phyloP scores from a whole-genome alignment of 2,888 invertebrate species.

The Apodemia hepburni region DNA sequence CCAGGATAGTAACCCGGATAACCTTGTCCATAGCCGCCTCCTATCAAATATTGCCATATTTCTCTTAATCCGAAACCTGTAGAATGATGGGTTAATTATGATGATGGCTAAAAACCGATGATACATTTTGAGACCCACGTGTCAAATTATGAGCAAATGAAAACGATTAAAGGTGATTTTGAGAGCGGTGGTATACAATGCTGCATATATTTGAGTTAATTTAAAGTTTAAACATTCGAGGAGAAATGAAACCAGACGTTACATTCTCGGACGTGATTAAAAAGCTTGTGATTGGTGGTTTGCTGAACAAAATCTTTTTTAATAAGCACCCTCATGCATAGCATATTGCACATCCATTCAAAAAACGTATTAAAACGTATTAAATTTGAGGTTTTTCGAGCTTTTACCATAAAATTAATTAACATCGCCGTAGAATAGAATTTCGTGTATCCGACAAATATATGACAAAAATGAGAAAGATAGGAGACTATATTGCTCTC shows the following conservation, averaged over 20 bases:
- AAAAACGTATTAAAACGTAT: no score
- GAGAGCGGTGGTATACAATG: neutral
- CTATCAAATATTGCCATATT: constrained; percentile 72
- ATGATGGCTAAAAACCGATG: constrained; percentile 28
- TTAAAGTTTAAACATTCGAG: neutral
- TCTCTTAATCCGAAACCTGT: constrained; percentile 74
- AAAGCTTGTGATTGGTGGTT: no score
- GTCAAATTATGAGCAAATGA: neutral
- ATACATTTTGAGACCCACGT: constrained; percentile 18
- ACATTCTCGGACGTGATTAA: no score
- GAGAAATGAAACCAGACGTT: neutral
- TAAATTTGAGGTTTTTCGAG: no score
- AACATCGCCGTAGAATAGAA: no score
- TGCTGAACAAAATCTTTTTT: no score
- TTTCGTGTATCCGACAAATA: no score
- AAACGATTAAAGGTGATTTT: neutral
- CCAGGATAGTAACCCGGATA: constrained; percentile 31
- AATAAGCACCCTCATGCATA: no score
- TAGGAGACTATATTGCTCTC: no score
- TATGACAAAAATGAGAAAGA: no score
- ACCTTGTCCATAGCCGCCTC: constrained; percentile 51
- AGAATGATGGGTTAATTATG: constrained; percentile 44
- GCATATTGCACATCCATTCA: no score
- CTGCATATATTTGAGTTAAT: neutral
- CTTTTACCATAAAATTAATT: no score